phyloP scores from a whole-genome alignment of 2,888 invertebrate species.

The Thysanoteuthis rhombus region DNA sequence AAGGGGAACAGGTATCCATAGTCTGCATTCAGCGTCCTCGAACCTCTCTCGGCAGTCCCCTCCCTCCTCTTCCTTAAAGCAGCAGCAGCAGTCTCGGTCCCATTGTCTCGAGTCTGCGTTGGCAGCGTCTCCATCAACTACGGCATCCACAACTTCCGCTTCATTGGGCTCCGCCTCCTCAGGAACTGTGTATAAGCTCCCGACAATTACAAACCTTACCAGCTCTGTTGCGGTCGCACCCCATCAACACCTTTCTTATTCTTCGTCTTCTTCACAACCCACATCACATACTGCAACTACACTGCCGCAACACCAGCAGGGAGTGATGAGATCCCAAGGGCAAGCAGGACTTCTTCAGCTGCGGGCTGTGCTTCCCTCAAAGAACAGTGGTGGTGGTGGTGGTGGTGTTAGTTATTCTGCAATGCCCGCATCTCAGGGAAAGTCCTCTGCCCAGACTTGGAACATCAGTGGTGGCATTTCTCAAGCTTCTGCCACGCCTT shows the following conservation, averaged over 20 bases:
- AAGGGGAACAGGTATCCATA: neutral
- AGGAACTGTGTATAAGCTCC: constrained; percentile 28
- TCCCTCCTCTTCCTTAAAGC: neutral
- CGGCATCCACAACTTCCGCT: neutral
- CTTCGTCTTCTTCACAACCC: neutral
- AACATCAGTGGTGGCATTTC: constrained; percentile 14
- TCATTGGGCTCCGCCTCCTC: constrained; percentile 14
- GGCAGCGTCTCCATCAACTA: neutral
- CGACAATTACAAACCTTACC: constrained; percentile 25
- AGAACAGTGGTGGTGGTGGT: constrained; percentile 13
- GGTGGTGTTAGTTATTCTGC: neutral
- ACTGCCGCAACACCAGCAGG: constrained; percentile 16
- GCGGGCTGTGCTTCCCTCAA: neutral
- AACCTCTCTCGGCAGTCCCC: neutral
- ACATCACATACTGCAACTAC: neutral
- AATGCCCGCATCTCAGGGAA: constrained; percentile 26
- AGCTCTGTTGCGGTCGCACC: neutral
- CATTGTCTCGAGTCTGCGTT: constrained; percentile 12
- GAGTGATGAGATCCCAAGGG: constrained; percentile 19
- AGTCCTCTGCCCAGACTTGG: constrained; percentile 24
- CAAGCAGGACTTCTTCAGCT: neutral
- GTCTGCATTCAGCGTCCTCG: neutral
- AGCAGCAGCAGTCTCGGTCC: neutral
- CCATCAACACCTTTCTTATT: neutral
- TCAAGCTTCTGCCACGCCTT: neutral